Evolutionary conservation across 2,797 vertebrate genomes (phyloP).

Genomic region (Leptoclinus maculatus): DNA sequence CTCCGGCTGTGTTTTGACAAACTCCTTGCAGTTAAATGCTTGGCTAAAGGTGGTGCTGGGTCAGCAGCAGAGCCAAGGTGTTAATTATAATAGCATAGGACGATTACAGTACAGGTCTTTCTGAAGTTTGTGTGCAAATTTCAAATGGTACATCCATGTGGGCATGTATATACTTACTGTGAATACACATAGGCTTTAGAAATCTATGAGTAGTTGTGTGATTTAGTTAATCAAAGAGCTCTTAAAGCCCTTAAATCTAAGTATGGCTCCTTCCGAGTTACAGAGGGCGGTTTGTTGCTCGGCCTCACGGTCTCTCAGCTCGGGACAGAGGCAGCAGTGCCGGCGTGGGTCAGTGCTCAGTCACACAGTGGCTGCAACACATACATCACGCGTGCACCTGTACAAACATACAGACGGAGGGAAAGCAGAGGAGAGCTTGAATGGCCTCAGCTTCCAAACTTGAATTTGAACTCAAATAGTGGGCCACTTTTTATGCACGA

Average conservation of each 20-base stretch:
- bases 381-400: slow-evolving; percentile 81
- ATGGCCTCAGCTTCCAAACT: slow-evolving; percentile 51
- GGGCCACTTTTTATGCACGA: slow-evolving; percentile 38
- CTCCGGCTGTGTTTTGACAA: slow-evolving; percentile 54
- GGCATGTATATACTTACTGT: background rate
- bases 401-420: slow-evolving; percentile 76
- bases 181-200: background rate
- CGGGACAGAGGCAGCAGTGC: slow-evolving; percentile 57
- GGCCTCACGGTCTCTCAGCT: slow-evolving; percentile 42
- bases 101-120: background rate
- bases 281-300: slow-evolving; percentile 70
- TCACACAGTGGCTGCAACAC: slow-evolving; percentile 75
- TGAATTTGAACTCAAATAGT: slow-evolving; percentile 43
- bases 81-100: slow-evolving; percentile 16
- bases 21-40: slow-evolving; percentile 43
- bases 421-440: slow-evolving; percentile 42
- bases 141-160: background rate
- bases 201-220: slow-evolving; percentile 3
- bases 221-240: slow-evolving; percentile 20
- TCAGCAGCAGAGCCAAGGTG: slow-evolving; percentile 23
- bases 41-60: slow-evolving; percentile 39
- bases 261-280: slow-evolving; percentile 35
- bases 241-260: background rate
- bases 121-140: background rate
- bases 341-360: slow-evolving; percentile 76